These are phyloP conservation scores for Venustaconcha ellipsiformis DNA, from an alignment of 1,140 invertebrate genomes.

Conservation along the genomic window DNA sequence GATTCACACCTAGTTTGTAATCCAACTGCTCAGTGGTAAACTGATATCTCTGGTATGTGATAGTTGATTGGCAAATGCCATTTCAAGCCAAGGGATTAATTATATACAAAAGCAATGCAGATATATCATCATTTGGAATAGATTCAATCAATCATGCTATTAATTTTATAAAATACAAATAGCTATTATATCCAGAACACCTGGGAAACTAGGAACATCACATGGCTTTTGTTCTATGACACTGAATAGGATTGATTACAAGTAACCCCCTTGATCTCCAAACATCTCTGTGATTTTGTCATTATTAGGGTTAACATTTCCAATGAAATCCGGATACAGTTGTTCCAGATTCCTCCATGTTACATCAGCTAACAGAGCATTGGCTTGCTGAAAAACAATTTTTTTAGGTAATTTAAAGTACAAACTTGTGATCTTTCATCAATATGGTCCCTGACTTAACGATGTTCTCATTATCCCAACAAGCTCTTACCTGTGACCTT, in stretches of 20 bases:
- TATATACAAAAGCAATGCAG: no score
- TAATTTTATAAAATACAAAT: no score
- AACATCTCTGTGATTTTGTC: slow-evolving; percentile 14
- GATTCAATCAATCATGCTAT: no score
- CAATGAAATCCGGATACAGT: slow-evolving; percentile 14
- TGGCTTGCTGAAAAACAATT: slow-evolving; percentile 13
- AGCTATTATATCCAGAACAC: no score
- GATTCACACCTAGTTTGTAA: no score
- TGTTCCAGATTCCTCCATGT: slow-evolving; percentile 19
- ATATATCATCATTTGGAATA: no score
- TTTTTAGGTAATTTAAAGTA: neutral
- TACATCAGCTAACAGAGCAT: slow-evolving; percentile 15
- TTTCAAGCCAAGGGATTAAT: no score
- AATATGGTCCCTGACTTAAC: neutral
- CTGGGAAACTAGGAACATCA: no score
- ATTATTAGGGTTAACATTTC: slow-evolving; percentile 22
- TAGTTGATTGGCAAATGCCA: no score
- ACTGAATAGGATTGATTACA: neutral
- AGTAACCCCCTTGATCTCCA: slow-evolving; percentile 27
- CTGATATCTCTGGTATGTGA: no score
- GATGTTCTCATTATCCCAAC: neutral
- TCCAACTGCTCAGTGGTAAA: no score
- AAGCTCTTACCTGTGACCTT: neutral
- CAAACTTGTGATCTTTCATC: neutral
- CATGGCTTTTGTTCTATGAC: no score